Evolutionary conservation across 2,888 invertebrate species (phyloP).

Genomic region (Dastarcus helophoroides): DNA sequence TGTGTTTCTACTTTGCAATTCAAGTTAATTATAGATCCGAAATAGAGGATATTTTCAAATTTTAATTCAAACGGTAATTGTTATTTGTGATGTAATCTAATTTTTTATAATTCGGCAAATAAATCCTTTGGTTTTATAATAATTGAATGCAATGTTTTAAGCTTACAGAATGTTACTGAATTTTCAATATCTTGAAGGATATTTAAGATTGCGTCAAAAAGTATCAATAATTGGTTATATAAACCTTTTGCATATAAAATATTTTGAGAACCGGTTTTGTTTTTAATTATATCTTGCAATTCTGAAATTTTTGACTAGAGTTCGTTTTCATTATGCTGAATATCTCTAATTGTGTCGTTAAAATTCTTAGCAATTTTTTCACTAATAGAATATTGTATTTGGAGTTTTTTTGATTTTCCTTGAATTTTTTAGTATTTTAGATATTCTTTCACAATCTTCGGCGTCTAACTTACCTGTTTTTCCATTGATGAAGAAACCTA

Average conservation of each 20-base stretch:
- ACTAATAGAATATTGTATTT: slow-evolving; percentile 1
- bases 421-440: neutral
- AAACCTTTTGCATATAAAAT: slow-evolving; percentile 1
- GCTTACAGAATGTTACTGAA: no score
- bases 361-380: neutral
- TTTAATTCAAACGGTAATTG: slow-evolving; percentile 2
- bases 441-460: neutral
- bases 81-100: neutral
- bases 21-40: neutral
- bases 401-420: no score
- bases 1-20: neutral
- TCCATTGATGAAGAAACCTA: neutral
- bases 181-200: no score
- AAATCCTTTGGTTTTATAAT: slow-evolving; percentile 1
- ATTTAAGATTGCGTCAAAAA: no score
- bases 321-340: neutral
- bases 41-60: neutral
- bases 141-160: slow-evolving; percentile 1
- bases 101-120: neutral
- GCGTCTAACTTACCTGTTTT: neutral
- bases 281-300: neutral
- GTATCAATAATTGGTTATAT: no score
- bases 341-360: no score
- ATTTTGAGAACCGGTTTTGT: neutral
- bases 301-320: neutral